These are phyloP conservation scores for Geophilus truncorum DNA, from an alignment of 2,888 invertebrate genomes.

Conservation along the genomic window DNA sequence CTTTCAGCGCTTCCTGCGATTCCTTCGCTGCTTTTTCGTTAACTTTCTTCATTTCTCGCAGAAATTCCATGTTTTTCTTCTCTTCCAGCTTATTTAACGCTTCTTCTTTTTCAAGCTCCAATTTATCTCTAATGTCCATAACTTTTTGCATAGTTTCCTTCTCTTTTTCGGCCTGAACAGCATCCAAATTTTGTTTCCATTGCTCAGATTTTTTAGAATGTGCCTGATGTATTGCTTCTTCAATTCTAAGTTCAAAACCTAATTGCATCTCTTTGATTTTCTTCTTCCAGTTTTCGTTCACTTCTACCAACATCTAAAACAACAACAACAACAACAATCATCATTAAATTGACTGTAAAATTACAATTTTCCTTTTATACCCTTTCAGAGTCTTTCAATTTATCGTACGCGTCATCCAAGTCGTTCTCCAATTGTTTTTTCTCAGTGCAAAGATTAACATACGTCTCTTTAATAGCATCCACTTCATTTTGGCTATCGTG, in stretches of 20 bases:
- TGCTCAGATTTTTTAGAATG: neutral
- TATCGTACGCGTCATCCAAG: neutral
- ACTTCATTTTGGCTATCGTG: slow-evolving; percentile 23
- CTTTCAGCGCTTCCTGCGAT: neutral
- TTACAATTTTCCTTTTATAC: neutral
- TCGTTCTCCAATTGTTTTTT: slow-evolving; percentile 32
- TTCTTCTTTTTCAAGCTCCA: neutral
- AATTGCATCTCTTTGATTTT: neutral
- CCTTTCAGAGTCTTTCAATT: slow-evolving; percentile 22
- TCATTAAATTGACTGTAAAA: too few relatives aligned
- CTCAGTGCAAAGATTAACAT: slow-evolving; percentile 35
- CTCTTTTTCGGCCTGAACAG: slow-evolving; percentile 13
- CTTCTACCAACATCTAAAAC: neutral
- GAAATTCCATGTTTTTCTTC: neutral
- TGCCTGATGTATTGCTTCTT: neutral
- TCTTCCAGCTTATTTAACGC: neutral
- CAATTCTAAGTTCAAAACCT: neutral
- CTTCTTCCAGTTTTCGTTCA: neutral
- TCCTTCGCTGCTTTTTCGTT: neutral
- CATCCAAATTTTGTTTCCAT: slow-evolving; percentile 1
- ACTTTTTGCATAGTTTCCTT: slow-evolving; percentile 21
- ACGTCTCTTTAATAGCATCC: slow-evolving; percentile 32
- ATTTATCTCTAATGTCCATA: neutral
- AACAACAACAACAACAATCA: neutral
- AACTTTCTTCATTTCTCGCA: neutral